Base-by-base conservation (phyloP, 2,888 invertebrate species). In the Ptilodon capucinus region DNA sequence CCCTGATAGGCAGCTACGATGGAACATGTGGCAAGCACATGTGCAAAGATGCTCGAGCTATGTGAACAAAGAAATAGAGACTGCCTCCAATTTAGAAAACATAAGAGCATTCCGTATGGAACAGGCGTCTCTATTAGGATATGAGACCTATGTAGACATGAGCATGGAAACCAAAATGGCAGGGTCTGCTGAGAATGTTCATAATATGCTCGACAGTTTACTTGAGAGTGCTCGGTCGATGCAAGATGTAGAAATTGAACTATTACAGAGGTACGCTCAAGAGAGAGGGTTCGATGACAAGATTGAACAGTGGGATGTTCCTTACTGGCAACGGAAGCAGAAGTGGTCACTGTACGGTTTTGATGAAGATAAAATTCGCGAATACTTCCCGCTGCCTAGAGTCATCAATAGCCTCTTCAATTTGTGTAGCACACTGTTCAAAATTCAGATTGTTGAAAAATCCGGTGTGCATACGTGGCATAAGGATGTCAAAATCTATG, bases 101-200 rank as follows among this genome's bases (percentile, higher is more conserved):
- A 95, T 98, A 44, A 92, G 98, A 30, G 86, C 78, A 39, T 75
- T 93, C 32, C 92, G 97, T 58, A 84, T 86, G 36, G 93, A 95
- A 32, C 94, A 96, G 70, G 97, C 98, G 0, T 91, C 94, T 57
- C 68, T 94, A 11, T 84, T 98, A 8, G 98, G 98, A 0, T 98
- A 94, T 77, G 92, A 95, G 54, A 94, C 93, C 44, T 98, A 91
- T 81, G 95, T 94, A 0, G 95, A 97, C 32, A 94, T 98, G 95
- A 97, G 96, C 30, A 97, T 98, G 97, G 95, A 96, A 86, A 97
- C 97, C 0, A 98, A 98, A 92, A 93, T 98, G 97, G 97, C 97
- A 6, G 96, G 95, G 7, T 94, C 91, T 57, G 84, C 96, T 11
- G 93, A 95, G 43, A 95, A 95, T 78, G 94, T 98, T 0, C 91